phyloP scores from a whole-genome alignment of 1,140 invertebrate genomes.

The Maniola jurtina region DNA sequence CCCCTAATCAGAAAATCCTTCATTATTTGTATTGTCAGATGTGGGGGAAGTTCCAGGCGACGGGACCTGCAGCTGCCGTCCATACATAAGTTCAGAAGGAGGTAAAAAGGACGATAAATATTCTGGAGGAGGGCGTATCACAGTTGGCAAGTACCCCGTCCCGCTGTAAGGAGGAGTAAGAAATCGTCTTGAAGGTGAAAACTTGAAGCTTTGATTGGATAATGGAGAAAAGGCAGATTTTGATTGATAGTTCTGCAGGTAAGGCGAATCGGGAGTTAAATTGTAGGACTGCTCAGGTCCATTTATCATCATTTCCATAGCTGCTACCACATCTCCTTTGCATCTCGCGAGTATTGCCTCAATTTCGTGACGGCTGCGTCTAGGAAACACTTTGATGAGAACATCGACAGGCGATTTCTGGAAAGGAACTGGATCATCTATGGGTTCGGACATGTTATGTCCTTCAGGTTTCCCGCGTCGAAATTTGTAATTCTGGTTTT shows the following conservation, averaged over 20 bases:
- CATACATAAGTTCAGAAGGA: conserved; percentile 70
- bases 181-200: conserved; percentile 82
- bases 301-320: conserved; percentile 92
- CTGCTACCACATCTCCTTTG: conserved; percentile 92
- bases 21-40: conserved; percentile 75
- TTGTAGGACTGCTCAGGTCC: conserved; percentile 76
- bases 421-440: conserved; percentile 51
- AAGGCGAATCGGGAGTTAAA: conserved; percentile 65
- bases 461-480: conserved; percentile 50
- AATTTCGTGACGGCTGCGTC: conserved; percentile 89
- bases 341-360: conserved; percentile 88
- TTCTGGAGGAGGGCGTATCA: conserved; percentile 83
- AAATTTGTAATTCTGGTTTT: conserved; percentile 58
- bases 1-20: conserved; percentile 75
- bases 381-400: conserved; percentile 87
- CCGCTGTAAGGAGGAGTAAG: conserved; percentile 88
- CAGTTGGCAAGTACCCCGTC: conserved; percentile 88
- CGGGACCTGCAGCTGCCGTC: conserved; percentile 64
- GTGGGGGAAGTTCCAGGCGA: conserved; percentile 74
- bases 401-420: conserved; percentile 76
- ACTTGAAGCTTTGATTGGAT: conserved; percentile 79
- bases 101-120: conserved; percentile 72
- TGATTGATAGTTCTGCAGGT: conserved; percentile 67
- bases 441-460: conserved; percentile 38
- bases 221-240: conserved; percentile 87